Base-by-base conservation (phyloP, 2,888 invertebrate species). In the Thymelicus acteon region DNA sequence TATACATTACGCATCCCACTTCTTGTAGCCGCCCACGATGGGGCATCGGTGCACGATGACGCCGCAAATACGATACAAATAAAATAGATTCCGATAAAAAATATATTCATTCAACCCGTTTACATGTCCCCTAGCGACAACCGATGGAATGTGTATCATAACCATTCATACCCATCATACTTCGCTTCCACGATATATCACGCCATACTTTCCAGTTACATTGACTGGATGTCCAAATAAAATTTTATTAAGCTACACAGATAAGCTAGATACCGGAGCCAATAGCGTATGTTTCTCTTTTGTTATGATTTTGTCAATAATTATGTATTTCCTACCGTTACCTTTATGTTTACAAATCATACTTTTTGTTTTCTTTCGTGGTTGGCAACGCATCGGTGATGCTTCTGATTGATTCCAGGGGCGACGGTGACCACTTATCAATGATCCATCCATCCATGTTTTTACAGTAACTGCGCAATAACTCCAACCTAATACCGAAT, bases 31-130 rank as follows among this genome's bases (percentile, higher is more conserved):
- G 81, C 81, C 88, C 74, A 76, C 76, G 69, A 63, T 69, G 39
- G 31, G 19, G 48, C 57, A 40, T 64, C 52, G 49, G 72, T 66
- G 76, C 72, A 76, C 76, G 78, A 81, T 89, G 88, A 90, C 87
- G 77, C 78, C 78, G 87, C 87, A 84, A 82, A 82, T 84, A 81
- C 80, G 76, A 80, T 77, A 80, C 80, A 80, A 81, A 78, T 82
- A 78, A 84, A 85, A 86, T 85, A 82, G 82, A 83, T 84, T 81
- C 78, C 82, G 83, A 86, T 86, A 85, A 83, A 84, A 72, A 71
- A 72, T 61, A 75, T 83, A 87, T 86, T 84, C 83, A 85, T 88
- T 83, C 84, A 81, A 85, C 81, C 80, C 66, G 74, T 77, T 75
- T 73, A 65, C 68, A 71, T 65, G 70, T 72, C 66, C 66, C 64